phyloP scores from a whole-genome alignment of 2,113 vertebrate genomes.

The Dasypus novemcinctus region DNA sequence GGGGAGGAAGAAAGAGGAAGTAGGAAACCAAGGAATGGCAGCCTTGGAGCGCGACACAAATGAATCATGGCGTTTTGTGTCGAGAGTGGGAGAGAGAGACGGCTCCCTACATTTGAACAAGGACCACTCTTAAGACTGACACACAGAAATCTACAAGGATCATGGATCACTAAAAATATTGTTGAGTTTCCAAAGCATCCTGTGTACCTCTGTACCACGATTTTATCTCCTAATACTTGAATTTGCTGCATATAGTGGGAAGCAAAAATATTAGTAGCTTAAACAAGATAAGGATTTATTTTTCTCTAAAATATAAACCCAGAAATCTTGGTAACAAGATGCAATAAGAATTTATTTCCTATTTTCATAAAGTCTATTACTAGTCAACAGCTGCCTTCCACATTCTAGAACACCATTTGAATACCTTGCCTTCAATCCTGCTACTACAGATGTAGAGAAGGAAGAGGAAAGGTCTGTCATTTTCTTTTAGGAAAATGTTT shows the following conservation, averaged over 20 bases:
- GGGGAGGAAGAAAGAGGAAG: too few species aligned
- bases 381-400: not conserved
- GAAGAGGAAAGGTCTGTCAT: not conserved
- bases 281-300: not conserved
- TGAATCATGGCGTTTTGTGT: too few species aligned
- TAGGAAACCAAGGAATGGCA: too few species aligned
- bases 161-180: not conserved
- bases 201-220: not conserved
- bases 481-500: not conserved
- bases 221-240: not conserved
- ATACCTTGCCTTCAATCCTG: accelerated
- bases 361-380: not conserved
- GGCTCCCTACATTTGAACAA: not conserved
- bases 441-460: not conserved
- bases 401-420: not conserved
- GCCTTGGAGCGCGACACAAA: too few species aligned
- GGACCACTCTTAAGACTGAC: not conserved
- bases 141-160: not conserved
- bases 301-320: not conserved
- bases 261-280: not conserved
- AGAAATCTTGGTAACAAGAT: not conserved
- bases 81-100: too few species aligned
- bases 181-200: accelerated
- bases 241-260: not conserved
- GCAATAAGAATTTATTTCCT: not conserved